phyloP scores from a whole-genome alignment of 2,888 invertebrate species.

The Tridacna gigas region DNA sequence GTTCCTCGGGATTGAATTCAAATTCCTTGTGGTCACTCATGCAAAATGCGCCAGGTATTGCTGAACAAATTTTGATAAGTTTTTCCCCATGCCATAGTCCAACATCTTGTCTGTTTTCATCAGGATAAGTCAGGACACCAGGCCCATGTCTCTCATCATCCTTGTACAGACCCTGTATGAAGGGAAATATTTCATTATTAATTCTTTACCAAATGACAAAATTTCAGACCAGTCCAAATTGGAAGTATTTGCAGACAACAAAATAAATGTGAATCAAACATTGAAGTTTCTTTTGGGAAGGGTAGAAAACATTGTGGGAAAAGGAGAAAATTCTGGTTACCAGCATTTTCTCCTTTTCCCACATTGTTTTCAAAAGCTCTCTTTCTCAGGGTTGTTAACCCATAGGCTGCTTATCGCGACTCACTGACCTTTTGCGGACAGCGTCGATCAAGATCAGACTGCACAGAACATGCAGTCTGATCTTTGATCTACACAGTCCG shows the following conservation, averaged over 20 bases:
- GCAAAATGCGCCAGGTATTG: slow-evolving; percentile 77
- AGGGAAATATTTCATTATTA: no score
- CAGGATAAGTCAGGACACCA: slow-evolving; percentile 82
- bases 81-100: slow-evolving; percentile 84
- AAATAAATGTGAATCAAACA: no score
- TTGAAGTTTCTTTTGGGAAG: no score
- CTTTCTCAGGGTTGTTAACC: no score
- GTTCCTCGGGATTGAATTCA: slow-evolving; percentile 77
- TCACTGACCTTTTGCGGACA: no score
- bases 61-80: slow-evolving; percentile 79
- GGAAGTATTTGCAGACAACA: no score
- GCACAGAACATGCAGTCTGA: no score
- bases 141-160: slow-evolving; percentile 83
- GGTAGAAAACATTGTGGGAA: not conserved
- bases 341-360: not conserved
- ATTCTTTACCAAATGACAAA: no score
- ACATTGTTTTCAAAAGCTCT: not conserved
- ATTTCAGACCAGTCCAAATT: no score
- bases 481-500: no score
- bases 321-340: not conserved
- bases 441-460: no score
- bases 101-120: slow-evolving; percentile 83
- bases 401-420: no score
- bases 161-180: slow-evolving; percentile 82
- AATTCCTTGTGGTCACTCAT: slow-evolving; percentile 80